A percentile compares a stretch with the other conserved stretches of the same genome.
Evolutionary conservation across 2,113 vertebrate genomes (phyloP).

Genomic region (Channa argus): DNA sequence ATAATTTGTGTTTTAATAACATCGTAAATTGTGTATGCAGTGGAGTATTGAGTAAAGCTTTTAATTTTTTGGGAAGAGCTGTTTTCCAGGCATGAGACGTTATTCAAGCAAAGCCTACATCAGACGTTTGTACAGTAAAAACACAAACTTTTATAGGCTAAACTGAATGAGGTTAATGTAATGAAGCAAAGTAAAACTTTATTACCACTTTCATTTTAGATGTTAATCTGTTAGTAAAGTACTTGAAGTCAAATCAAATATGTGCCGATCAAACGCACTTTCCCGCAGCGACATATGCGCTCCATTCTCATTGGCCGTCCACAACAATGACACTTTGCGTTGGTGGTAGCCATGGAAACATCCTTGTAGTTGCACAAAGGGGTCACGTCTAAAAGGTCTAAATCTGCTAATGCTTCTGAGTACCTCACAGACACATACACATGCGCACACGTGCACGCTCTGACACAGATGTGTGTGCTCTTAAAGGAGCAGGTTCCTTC

Average conservation of each 20-base stretch:
- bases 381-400: slow-evolving; percentile 71
- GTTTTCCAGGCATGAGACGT: not conserved
- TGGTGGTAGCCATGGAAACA: slow-evolving; percentile 63
- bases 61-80: slow-evolving; percentile 3
- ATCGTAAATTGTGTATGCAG: slow-evolving; percentile 38
- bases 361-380: slow-evolving; percentile 61
- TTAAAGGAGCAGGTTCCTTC: slow-evolving; percentile 70
- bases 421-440: slow-evolving; percentile 7
- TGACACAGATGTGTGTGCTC: slow-evolving; percentile 42
- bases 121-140: not conserved
- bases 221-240: slow-evolving; percentile 8
- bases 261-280: slow-evolving; percentile 11
- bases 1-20: slow-evolving; percentile 53
- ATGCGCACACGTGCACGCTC: not conserved
- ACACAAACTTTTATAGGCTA: not conserved
- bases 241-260: not conserved
- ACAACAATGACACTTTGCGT: slow-evolving; percentile 74
- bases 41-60: slow-evolving; percentile 4
- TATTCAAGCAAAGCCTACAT: not conserved
- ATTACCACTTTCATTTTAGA: not conserved
- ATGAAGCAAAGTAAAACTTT: not conserved
- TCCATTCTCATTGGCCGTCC: slow-evolving; percentile 58
- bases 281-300: slow-evolving; percentile 24
- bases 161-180: not conserved
- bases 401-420: slow-evolving; percentile 67